phyloP scores from a whole-genome alignment of 2,797 vertebrate genomes.

The Novumbra hubbsi region DNA sequence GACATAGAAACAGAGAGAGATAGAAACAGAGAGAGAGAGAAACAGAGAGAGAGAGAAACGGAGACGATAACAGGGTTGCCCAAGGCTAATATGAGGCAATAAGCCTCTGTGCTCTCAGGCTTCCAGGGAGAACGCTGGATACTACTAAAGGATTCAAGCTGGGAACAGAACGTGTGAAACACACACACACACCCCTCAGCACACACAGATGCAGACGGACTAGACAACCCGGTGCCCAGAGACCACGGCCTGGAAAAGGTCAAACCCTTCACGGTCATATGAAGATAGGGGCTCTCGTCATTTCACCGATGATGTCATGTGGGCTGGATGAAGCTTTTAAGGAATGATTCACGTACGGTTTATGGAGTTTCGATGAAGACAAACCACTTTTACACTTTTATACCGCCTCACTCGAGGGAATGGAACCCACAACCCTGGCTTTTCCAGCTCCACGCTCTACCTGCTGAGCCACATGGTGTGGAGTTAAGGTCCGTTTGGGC shows the following conservation, averaged over 20 bases:
- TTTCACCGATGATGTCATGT: background rate
- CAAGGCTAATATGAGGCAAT: slow-evolving; percentile 61
- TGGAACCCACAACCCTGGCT: too few species aligned
- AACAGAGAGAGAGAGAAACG: background rate
- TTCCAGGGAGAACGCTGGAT: slow-evolving; percentile 15
- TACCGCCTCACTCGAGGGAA: too few species aligned
- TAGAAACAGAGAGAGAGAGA: background rate
- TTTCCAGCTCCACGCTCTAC: too few species aligned
- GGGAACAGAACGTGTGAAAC: background rate
- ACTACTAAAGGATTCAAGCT: background rate
- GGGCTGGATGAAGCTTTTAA: slow-evolving; percentile 2
- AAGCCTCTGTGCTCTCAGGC: slow-evolving; percentile 31
- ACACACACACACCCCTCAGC: slow-evolving; percentile 3
- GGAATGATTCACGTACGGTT: background rate
- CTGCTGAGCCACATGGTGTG: too few species aligned
- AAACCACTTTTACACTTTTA: background rate
- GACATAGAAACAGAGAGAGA: background rate
- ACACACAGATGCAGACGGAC: slow-evolving; percentile 33
- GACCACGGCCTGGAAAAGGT: slow-evolving; percentile 57
- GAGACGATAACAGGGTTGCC: slow-evolving; percentile 46
- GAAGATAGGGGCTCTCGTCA: slow-evolving; percentile 49
- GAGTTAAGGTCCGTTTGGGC: background rate
- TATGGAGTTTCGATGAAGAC: background rate
- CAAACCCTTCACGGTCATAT: slow-evolving; percentile 42
- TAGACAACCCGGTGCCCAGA: slow-evolving; percentile 11